Conservation (phyloP, 1,140 invertebrate genomes). For the Oryctes rhinoceros region DNA sequence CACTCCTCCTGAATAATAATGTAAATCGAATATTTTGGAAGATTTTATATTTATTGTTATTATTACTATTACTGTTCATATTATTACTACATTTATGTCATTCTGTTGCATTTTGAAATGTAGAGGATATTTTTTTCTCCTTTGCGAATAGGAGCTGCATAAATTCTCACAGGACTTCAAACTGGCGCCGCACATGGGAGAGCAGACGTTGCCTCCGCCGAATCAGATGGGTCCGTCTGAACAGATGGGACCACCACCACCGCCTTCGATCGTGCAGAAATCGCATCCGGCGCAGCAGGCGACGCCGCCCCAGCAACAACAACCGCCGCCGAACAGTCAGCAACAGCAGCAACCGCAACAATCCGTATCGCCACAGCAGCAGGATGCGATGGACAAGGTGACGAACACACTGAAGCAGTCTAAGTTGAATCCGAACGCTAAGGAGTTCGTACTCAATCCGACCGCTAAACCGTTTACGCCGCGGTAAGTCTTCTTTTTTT, state of each 20-base stretch:
- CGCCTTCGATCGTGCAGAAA: conserved; percentile 42
- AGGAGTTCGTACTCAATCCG: conserved; percentile 85
- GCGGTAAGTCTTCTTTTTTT: conserved; percentile 48
- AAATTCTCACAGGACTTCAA: conserved; percentile 67
- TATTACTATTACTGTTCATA: too few relatives aligned
- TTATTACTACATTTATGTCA: too few relatives aligned
- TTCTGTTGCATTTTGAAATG: too few relatives aligned
- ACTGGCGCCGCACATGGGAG: conserved; percentile 51
- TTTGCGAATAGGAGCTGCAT: conserved; percentile 61
- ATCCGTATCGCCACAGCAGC: conserved; percentile 53
- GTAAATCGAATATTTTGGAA: too few relatives aligned
- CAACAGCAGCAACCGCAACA: conserved; percentile 52
- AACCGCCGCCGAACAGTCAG: conserved; percentile 47
- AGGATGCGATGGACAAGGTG: conserved; percentile 66
- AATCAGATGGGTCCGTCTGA: conserved; percentile 46
- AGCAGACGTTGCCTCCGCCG: conserved; percentile 42
- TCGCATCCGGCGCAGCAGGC: conserved; percentile 50
- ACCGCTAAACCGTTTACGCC: conserved; percentile 86
- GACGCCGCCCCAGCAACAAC: conserved; percentile 47
- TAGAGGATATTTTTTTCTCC: neutral
- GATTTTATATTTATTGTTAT: too few relatives aligned
- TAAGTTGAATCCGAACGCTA: conserved; percentile 86
- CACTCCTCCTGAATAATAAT: too few relatives aligned
- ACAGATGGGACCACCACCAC: conserved; percentile 41
- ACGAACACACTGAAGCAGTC: conserved; percentile 76